Evolutionary conservation across 2,888 invertebrate species (phyloP), one percentile per base, ranked within the genome.

Genomic region (Neocrepidodera transversa): DNA sequence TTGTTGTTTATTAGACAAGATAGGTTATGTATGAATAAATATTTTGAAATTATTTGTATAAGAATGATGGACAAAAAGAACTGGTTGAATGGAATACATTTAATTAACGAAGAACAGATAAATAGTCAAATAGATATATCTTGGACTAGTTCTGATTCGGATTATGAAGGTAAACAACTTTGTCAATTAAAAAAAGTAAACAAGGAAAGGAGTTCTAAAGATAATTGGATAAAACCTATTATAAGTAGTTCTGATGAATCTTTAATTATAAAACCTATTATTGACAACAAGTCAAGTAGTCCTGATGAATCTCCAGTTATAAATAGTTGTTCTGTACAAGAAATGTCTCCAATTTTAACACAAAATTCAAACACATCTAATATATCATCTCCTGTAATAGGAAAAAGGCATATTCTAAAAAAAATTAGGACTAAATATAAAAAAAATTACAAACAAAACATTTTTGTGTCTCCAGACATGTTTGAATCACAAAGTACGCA

Each of bases 141-240:
- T 4, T 73, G 71, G 71, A 69, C 64, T 38, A 68, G 66, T 32
- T 69, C 70, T 1, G 68, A 65, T 38, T 63, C 68, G 2, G 71
- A 72, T 10, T 48, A 48, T 1, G 70, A 68, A 16, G 8, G 48
- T 28, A 50, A 58, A 13, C 16, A 23, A 5, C 7, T 26, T 14
- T n/a, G 4, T 14, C 55, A 13, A 28, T 40, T 35, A 8, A 43
- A 38, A 16, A 53, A 57, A 20, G 10, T 40, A 10, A 35, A 28
- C 8, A 56, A 38, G 28, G 47, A 16, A 36, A 16, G 43, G n/a
- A 30, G 13, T 11, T 7, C 23, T 7, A 45, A 20, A 2, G 8
- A 30, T 28, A 47, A 38, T 30, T 63, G 63, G 63, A 55, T 60
- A 30, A 58, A 55, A 20, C 42, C 58, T 7, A 7, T 26, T 13